Evolutionary conservation across 23 tunicate species (phyloP).

Genomic region (Ciona savignyi): DNA sequence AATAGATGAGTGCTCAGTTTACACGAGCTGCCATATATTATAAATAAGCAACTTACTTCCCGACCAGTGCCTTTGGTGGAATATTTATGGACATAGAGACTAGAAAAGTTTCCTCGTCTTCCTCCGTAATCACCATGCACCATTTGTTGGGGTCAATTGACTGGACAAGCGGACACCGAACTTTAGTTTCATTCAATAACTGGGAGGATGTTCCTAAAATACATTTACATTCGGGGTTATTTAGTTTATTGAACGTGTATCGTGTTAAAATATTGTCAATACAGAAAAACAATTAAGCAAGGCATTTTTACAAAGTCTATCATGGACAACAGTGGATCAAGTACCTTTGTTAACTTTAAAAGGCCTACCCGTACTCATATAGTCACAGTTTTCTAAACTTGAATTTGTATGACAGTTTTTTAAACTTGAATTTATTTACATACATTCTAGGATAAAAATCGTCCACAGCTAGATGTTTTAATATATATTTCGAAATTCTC

Average conservation of each 20-base stretch:
- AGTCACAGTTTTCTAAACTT: no score
- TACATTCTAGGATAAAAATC: no score
- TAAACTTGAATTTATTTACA: no score
- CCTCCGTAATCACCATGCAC: constrained; percentile 50
- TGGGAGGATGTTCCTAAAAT: constrained; percentile 44
- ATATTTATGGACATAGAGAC: constrained; percentile 61
- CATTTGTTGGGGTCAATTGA: constrained; percentile 40
- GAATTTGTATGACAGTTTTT: no score
- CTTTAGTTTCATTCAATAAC: constrained; percentile 46
- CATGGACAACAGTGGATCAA: no score
- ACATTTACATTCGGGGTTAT: neutral
- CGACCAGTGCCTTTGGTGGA: constrained; percentile 82
- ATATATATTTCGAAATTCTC: no score
- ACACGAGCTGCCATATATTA: neutral
- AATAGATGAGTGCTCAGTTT: no score
- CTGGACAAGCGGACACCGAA: constrained; percentile 51
- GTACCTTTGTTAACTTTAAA: no score
- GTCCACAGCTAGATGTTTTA: no score
- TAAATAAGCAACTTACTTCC: constrained; percentile 43
- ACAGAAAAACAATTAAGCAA: no score
- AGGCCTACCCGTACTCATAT: no score
- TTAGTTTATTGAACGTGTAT: neutral
- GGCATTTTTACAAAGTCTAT: no score
- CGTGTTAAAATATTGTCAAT: neutral
- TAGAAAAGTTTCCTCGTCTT: constrained; percentile 28